Evolutionary conservation across 2,888 invertebrate genomes (phyloP), one percentile per base, ranked within the genome.

Genomic region (Leptinotarsa rubiginosa): DNA sequence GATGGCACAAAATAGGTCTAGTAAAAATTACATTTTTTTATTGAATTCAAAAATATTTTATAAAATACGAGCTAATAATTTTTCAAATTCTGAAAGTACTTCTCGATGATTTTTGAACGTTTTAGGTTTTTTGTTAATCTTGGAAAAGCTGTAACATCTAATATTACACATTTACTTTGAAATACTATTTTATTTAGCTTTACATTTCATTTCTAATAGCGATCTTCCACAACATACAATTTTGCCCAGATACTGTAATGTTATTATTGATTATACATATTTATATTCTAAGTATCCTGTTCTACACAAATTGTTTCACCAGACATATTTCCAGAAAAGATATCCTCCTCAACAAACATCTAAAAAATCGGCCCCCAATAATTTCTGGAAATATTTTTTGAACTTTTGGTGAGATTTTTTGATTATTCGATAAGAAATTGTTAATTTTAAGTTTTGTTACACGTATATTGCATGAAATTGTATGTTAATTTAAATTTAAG

Each of bases 311-410:
- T 52, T 65, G 62, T 56, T 77, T 77, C 13, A 56, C 74, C 64
- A 70, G 74, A 77, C 71, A 31, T 80, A 75, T 79, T 81, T 81
- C 81, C 81, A 81, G 80, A 77, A 77, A 77, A 80, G 77, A 78
- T 78, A 79, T 79, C 80, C 81, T 79, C 81, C 81, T 78, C 81
- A 81, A 81, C 79, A 73, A 74, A 68, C 62, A 72, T 68, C 76
- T 69, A 67, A 72, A 69, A 70, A 52, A 69, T 66, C 25, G 73
- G 69, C 75, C 75, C 76, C 76, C 73, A 67, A 69, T 68, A 65
- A 12, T 75, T 75, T 80, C 78, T 78, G 79, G 77, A 77, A 79
- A 78, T 77, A 75, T 69, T 78, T 78, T 76, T 67, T 31, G n/a
- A 49, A 59, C 56, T 16, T 47, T 67, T 72, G 50, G 41, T 69